A percentile compares a stretch with the other conserved stretches of the same genome.
Evolutionary conservation across 1,140 invertebrate genomes (phyloP).

Genomic region (Drosophila neocordata): DNA sequence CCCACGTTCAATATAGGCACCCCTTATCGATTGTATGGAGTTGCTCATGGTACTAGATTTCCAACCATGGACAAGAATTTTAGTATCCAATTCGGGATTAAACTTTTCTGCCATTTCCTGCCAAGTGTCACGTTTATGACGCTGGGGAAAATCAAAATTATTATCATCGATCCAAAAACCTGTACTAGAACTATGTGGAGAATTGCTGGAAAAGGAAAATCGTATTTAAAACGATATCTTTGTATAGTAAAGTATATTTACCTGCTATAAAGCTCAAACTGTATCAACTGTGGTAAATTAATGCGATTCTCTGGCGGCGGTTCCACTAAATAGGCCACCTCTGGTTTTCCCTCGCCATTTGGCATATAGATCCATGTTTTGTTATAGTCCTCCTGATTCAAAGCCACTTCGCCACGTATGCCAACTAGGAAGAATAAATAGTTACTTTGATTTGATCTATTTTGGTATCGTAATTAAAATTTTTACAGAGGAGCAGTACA

Average conservation of each 20-base stretch:
- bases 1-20: constrained; percentile 83
- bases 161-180: constrained; percentile 66
- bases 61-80: constrained; percentile 67
- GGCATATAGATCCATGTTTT: constrained; percentile 87
- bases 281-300: constrained; percentile 63
- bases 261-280: constrained; percentile 83
- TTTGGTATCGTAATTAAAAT: neutral
- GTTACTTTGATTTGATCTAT: neutral
- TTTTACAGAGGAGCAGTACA: constrained; percentile 67
- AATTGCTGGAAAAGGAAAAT: constrained; percentile 28
- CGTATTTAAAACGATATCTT: constrained; percentile 4
- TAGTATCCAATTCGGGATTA: constrained; percentile 59
- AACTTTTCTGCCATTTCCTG: constrained; percentile 77
- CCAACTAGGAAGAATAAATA: constrained; percentile 47
- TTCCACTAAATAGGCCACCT: constrained; percentile 84
- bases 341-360: constrained; percentile 85
- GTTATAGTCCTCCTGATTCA: constrained; percentile 83
- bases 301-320: constrained; percentile 64
- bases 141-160: constrained; percentile 71
- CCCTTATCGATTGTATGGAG: constrained; percentile 81
- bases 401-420: constrained; percentile 63
- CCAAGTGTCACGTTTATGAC: constrained; percentile 76
- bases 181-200: constrained; percentile 43
- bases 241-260: too few relatives aligned
- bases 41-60: constrained; percentile 77